A percentile compares a stretch with the other conserved stretches of the same genome.
These are phyloP conservation scores for Lucinisca nassula DNA, from an alignment of 2,888 invertebrate genomes.

Conservation along the genomic window DNA sequence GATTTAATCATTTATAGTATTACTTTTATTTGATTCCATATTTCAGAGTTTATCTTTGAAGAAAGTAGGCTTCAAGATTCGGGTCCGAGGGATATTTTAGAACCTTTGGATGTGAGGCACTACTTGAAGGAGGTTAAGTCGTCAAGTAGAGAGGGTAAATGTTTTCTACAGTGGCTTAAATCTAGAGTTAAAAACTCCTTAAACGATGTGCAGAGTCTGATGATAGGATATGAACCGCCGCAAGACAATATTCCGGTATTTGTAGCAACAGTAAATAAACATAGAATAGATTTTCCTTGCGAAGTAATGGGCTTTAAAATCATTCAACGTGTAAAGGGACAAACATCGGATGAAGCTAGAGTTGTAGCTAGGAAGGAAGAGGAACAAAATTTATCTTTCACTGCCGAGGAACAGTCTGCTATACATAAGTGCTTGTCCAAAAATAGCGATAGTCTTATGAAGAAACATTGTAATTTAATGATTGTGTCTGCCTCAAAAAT, in stretches of 20 bases:
- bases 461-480: background rate
- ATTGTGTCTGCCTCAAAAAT: background rate
- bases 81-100: no score
- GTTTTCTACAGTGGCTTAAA: no score
- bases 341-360: background rate
- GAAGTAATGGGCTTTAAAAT: background rate
- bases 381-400: background rate
- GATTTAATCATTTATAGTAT: no score
- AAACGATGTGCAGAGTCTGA: no score
- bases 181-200: no score
- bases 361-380: background rate
- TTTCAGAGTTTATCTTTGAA: no score
- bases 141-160: no score
- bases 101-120: no score
- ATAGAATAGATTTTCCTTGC: background rate
- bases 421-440: background rate
- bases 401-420: background rate
- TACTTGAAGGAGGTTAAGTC: no score
- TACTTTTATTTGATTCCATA: no score
- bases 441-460: background rate
- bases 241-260: background rate
- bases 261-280: background rate
- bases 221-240: background rate
- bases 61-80: no score
- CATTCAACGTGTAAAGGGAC: background rate